Conservation (phyloP, 1,140 invertebrate genomes). For the Copidosoma floridanum region DNA sequence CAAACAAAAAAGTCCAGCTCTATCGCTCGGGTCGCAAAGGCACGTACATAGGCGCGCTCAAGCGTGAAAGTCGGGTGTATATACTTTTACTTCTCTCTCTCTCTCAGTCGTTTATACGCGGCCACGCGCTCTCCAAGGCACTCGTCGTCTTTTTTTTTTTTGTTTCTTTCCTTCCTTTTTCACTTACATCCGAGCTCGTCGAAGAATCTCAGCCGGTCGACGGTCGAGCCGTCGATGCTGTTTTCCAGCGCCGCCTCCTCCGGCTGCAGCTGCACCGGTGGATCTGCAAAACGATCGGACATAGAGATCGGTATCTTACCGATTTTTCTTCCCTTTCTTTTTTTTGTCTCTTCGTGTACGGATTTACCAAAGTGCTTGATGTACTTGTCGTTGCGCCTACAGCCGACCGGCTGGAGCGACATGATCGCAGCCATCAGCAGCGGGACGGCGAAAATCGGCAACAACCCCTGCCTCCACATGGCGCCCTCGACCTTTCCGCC, state of each 20-base stretch:
- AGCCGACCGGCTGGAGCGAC: conserved; percentile 18
- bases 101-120: too few relatives aligned
- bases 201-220: conserved; percentile 56
- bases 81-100: conserved; percentile 19
- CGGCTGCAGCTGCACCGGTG: conserved; percentile 26
- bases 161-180: neutral
- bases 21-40: neutral
- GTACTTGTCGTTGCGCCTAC: conserved; percentile 47
- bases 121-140: too few relatives aligned
- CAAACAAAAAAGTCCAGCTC: neutral
- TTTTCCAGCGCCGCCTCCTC: conserved; percentile 36
- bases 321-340: too few relatives aligned
- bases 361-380: conserved; percentile 39
- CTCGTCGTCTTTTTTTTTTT: too few relatives aligned
- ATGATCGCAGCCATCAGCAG: too few relatives aligned
- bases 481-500: neutral
- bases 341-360: too few relatives aligned
- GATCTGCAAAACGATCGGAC: too few relatives aligned
- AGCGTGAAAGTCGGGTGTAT: conserved; percentile 12
- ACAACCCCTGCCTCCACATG: too few relatives aligned
- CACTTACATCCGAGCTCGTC: conserved; percentile 61
- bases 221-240: conserved; percentile 29
- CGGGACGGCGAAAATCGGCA: too few relatives aligned
- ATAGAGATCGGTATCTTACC: too few relatives aligned
- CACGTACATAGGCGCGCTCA: neutral